A percentile compares a stretch with the other conserved stretches of the same genome.
Conservation (phyloP, 1,140 invertebrate species). For the Cydia pomonella region DNA sequence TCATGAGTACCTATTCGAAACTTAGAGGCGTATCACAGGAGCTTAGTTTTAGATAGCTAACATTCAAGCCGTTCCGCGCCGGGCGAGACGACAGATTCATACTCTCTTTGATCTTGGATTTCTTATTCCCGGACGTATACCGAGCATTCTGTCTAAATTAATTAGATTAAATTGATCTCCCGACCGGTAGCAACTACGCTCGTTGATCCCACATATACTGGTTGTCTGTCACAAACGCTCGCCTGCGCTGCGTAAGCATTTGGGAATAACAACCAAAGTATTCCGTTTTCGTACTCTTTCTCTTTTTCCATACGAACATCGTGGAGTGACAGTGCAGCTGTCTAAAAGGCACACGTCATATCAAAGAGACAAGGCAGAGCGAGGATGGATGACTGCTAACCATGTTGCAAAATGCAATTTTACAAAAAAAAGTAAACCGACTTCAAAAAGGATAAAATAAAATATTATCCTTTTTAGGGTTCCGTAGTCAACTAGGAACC, state of each 20-base stretch:
- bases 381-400: background rate
- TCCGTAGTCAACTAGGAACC: too few relatives aligned
- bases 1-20: background rate
- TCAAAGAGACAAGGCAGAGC: background rate
- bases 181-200: too few relatives aligned
- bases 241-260: background rate
- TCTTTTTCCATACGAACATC: background rate
- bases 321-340: background rate
- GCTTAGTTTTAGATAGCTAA: background rate
- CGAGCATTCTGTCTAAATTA: background rate
- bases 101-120: conserved; percentile 4
- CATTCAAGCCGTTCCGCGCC: background rate
- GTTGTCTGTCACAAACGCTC: too few relatives aligned
- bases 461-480: too few relatives aligned
- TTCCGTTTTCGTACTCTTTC: background rate
- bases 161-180: background rate
- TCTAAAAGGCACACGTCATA: background rate
- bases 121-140: background rate
- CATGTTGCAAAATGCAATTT: too few relatives aligned
- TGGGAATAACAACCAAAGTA: background rate
- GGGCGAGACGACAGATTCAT: conserved; percentile 9
- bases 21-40: background rate
- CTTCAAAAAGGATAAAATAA: too few relatives aligned
- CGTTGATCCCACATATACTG: too few relatives aligned
- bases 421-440: too few relatives aligned